Percentiles rank a stretch among this genome's conserved stretches.
phyloP scores from a whole-genome alignment of 2,113 vertebrate species.

The Zapus hudsonius region DNA sequence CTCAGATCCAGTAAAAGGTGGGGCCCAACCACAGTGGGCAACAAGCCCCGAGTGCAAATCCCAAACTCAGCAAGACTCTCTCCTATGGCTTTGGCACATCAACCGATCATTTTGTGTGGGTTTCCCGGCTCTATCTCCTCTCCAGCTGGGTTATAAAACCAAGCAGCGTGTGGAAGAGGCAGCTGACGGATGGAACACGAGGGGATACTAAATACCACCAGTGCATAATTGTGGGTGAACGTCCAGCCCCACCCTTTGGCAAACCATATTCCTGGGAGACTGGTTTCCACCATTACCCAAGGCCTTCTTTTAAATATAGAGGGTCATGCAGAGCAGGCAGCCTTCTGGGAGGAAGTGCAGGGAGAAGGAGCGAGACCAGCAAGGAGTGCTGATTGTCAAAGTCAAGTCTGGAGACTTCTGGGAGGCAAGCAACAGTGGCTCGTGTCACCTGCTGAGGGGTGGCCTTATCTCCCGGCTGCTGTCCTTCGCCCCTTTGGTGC shows the following conservation, averaged over 20 bases:
- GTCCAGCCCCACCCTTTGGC: background rate
- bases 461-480: background rate
- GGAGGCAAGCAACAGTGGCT: too few relatives aligned
- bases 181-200: background rate
- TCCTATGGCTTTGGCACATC: background rate
- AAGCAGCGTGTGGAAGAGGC: background rate
- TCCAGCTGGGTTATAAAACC: background rate
- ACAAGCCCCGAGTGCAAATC: background rate
- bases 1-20: constrained; percentile 57
- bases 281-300: background rate
- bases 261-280: background rate
- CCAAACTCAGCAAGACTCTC: background rate
- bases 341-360: background rate
- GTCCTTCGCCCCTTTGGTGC: background rate
- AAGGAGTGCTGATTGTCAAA: background rate
- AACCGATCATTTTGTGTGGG: background rate
- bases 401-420: background rate
- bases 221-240: background rate
- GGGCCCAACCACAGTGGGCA: background rate
- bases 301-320: background rate
- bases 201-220: background rate
- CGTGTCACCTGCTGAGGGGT: too few relatives aligned
- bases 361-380: background rate
- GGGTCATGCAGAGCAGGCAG: background rate
- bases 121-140: background rate